phyloP scores from a whole-genome alignment of 1,140 invertebrate species.

The Babylonia areolata region DNA sequence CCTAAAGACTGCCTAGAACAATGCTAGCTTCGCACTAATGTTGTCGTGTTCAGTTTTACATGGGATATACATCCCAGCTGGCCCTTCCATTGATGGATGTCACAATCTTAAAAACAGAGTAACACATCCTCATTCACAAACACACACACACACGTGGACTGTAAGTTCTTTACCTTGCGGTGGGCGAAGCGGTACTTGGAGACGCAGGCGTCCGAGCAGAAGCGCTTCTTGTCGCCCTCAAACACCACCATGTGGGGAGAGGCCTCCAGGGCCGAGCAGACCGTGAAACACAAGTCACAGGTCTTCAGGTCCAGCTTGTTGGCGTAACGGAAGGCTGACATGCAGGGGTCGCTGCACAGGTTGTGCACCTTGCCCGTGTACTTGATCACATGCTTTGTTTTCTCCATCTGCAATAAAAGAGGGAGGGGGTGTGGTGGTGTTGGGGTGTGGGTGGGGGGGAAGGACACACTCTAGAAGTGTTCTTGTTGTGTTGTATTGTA shows the following conservation, averaged over 20 bases:
- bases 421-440: no score
- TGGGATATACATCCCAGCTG: no score
- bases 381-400: constrained; percentile 80
- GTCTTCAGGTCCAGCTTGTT: constrained; percentile 87
- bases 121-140: no score
- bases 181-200: constrained; percentile 76
- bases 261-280: constrained; percentile 58
- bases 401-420: background rate
- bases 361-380: constrained; percentile 82
- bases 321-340: constrained; percentile 94
- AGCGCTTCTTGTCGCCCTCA: constrained; percentile 70
- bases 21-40: no score
- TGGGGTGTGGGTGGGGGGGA: no score
- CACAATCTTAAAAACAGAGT: no score
- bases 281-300: constrained; percentile 73
- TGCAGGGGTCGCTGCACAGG: constrained; percentile 93
- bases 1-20: no score
- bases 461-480: no score
- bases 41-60: no score
- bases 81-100: no score
- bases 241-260: constrained; percentile 68
- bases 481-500: no score
- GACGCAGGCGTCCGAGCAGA: constrained; percentile 86
- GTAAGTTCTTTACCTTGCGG: constrained; percentile 78
- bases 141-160: no score